A percentile compares a stretch with the other conserved stretches of the same genome.
Evolutionary conservation across 2,113 vertebrate genomes (phyloP).

Genomic region (Salvator merianae): DNA sequence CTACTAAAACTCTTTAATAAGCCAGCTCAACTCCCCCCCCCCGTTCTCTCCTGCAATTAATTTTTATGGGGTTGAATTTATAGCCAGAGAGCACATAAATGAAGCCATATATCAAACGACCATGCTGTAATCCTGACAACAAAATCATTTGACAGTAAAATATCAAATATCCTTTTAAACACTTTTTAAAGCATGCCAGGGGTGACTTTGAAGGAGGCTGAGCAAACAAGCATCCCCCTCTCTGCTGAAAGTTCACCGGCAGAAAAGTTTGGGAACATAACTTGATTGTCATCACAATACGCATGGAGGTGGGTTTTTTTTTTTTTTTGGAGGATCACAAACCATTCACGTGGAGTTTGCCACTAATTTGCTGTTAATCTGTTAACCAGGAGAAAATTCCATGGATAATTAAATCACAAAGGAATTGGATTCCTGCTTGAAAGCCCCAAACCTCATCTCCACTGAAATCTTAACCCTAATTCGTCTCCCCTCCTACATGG

Average conservation of each 20-base stretch:
- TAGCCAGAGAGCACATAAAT: not conserved
- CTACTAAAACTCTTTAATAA: not conserved
- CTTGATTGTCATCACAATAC: not conserved
- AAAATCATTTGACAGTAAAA: conserved; percentile 12
- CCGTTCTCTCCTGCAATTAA: not conserved
- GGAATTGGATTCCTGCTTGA: too few species aligned
- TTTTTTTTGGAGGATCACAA: too few species aligned
- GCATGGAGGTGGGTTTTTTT: too few species aligned
- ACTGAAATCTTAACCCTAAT: too few species aligned
- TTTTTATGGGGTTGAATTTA: conserved; percentile 23
- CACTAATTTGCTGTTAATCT: too few species aligned
- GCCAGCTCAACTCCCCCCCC: not conserved
- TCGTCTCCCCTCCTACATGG: too few species aligned
- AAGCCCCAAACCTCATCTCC: too few species aligned
- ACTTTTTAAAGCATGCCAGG: conserved; percentile 13
- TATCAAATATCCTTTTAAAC: conserved; percentile 9
- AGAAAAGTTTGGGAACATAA: not conserved
- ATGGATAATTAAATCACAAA: too few species aligned
- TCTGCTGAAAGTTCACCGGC: not conserved
- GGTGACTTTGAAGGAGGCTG: conserved; percentile 14
- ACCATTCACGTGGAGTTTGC: too few species aligned
- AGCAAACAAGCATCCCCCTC: not conserved
- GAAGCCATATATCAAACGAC: not conserved
- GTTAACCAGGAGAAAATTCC: too few species aligned
- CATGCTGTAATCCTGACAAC: not conserved